Conservation (phyloP, 2,113 vertebrate genomes). For the Zapus hudsonius region DNA sequence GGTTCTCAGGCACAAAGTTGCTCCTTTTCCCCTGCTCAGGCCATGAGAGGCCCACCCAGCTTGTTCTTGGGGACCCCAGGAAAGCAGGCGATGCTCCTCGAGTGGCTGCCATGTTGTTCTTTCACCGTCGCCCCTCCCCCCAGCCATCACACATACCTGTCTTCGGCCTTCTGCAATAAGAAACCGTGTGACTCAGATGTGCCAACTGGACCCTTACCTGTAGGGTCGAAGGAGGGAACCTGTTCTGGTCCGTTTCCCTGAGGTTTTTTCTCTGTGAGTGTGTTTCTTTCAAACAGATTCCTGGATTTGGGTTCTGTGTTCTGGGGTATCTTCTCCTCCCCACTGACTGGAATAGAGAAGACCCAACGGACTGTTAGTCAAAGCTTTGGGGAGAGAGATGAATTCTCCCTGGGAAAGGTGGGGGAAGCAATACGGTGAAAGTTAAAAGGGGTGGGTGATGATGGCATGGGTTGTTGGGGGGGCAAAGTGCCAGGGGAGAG, state of each 20-base stretch:
- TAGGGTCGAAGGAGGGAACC: conserved; percentile 81
- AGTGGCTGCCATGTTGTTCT: neutral
- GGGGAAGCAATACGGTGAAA: neutral
- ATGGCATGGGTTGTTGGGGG: neutral
- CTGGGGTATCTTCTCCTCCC: conserved; percentile 82
- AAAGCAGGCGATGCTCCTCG: neutral
- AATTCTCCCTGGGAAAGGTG: accelerated
- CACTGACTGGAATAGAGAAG: conserved; percentile 85
- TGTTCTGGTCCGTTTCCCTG: conserved; percentile 72
- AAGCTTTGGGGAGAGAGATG: neutral
- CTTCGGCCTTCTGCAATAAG: neutral
- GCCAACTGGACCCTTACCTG: conserved; percentile 80
- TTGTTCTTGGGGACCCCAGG: neutral
- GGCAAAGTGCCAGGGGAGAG: neutral
- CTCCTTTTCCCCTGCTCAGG: neutral
- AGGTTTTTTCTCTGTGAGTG: conserved; percentile 78
- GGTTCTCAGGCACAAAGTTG: neutral
- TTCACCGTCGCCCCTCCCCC: neutral
- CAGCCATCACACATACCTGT: neutral
- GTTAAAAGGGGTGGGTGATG: neutral
- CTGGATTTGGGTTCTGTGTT: conserved; percentile 77
- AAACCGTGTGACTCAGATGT: neutral
- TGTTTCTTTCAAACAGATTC: conserved; percentile 82
- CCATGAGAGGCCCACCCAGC: neutral
- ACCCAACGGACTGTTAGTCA: conserved; percentile 42